phyloP scores from a whole-genome alignment of 1,140 invertebrate genomes.

The Drosophila cardini region DNA sequence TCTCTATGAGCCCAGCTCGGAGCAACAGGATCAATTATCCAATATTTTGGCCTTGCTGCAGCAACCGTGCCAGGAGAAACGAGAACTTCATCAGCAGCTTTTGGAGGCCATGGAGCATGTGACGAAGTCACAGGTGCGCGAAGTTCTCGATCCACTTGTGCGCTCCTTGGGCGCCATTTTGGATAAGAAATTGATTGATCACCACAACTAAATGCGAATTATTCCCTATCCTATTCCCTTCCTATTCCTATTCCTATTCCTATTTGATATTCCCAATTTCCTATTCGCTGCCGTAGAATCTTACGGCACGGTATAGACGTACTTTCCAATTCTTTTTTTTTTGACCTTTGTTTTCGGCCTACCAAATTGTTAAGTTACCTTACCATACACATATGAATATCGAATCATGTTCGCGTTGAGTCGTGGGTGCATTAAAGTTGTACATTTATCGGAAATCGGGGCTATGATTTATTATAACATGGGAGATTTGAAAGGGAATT shows the following conservation, averaged over 20 bases:
- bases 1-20: background rate
- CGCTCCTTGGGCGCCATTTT: slow-evolving; percentile 57
- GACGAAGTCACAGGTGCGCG: slow-evolving; percentile 65
- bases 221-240: background rate
- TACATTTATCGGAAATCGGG: background rate
- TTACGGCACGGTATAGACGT: background rate
- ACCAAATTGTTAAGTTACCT: slow-evolving; percentile 24
- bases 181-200: slow-evolving; percentile 39
- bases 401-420: background rate
- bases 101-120: slow-evolving; percentile 68
- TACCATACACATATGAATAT: slow-evolving; percentile 4
- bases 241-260: no score
- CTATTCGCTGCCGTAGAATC: background rate
- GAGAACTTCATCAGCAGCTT: slow-evolving; percentile 47
- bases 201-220: background rate
- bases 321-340: background rate
- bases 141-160: slow-evolving; percentile 69
- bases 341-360: slow-evolving; percentile 14
- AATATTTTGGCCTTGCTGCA: slow-evolving; percentile 25
- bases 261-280: background rate
- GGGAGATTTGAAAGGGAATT: background rate
- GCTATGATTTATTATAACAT: no score
- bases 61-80: slow-evolving; percentile 16
- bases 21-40: slow-evolving; percentile 8
- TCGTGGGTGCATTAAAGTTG: background rate